Percentiles rank a stretch among this genome's conserved stretches.
Conservation (phyloP, 2,797 vertebrate genomes). For the Balearica regulorum region DNA sequence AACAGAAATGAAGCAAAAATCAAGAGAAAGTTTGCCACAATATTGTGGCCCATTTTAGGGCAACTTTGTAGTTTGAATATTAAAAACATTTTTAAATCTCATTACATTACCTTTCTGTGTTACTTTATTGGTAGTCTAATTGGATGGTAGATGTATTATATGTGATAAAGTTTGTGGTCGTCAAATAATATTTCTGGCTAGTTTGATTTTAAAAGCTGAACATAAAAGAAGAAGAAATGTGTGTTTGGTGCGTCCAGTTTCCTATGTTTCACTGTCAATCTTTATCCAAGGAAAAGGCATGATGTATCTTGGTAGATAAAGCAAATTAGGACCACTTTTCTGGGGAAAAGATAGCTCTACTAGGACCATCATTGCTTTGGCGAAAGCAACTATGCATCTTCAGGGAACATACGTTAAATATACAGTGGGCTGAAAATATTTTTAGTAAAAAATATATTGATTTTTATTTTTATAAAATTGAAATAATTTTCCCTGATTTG, state of each 20-base stretch:
- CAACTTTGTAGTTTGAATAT: neutral
- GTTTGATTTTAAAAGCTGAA: neutral
- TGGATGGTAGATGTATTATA: neutral
- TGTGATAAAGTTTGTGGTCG: neutral
- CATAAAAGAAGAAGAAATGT: neutral
- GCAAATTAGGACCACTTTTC: neutral
- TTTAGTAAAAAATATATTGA: neutral
- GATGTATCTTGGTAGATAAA: neutral
- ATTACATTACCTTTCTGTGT: neutral
- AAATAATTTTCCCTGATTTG: neutral
- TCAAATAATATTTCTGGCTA: neutral
- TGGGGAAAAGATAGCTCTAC: neutral
- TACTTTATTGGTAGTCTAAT: neutral
- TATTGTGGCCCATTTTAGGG: neutral
- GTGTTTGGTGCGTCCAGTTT: neutral
- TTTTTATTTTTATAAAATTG: neutral
- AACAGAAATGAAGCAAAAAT: neutral
- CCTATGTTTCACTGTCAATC: neutral
- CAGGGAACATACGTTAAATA: neutral
- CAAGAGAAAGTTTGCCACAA: neutral
- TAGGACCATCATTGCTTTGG: neutral
- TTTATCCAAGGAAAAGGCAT: neutral
- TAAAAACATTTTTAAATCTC: neutral
- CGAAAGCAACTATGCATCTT: neutral
- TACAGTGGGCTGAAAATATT: fast-evolving